Evolutionary conservation across 2,113 vertebrate species (phyloP).

Genomic region (Siniperca knerii): DNA sequence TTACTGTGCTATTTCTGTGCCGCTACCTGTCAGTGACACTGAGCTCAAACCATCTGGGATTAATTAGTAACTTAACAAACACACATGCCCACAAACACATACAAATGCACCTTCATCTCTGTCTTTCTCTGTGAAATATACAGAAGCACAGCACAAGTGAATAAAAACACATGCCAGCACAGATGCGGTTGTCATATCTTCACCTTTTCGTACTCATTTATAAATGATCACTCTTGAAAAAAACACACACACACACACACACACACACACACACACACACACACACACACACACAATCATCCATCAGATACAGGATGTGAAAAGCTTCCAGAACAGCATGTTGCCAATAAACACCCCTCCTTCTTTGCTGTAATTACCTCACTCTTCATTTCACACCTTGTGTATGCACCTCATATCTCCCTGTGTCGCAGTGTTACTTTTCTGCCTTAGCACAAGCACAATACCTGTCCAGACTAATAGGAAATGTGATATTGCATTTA

Average conservation of each 20-base stretch:
- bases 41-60: constrained; percentile 77
- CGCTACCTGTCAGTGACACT: constrained; percentile 68
- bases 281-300: constrained; percentile 10
- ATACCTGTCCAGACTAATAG: constrained; percentile 38
- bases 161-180: constrained; percentile 37
- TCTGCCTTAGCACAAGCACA: constrained; percentile 27
- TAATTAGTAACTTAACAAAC: constrained; percentile 78
- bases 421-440: constrained; percentile 28
- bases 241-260: background rate
- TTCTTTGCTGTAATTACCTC: constrained; percentile 67
- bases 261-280: background rate
- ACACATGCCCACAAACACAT: background rate
- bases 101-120: constrained; percentile 11
- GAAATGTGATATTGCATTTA: constrained; percentile 35
- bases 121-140: constrained; percentile 13
- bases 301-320: constrained; percentile 57
- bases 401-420: constrained; percentile 52
- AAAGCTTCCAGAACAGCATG: constrained; percentile 68
- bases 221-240: constrained; percentile 6
- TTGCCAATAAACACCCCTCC: constrained; percentile 75
- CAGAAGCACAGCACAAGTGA: background rate
- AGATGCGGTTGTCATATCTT: constrained; percentile 18
- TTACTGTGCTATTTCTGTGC: constrained; percentile 76
- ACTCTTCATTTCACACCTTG: constrained; percentile 70
- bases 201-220: constrained; percentile 11